Evolutionary conservation across 2,797 vertebrate species (phyloP).

Genomic region (Catostomus latipinnis): DNA sequence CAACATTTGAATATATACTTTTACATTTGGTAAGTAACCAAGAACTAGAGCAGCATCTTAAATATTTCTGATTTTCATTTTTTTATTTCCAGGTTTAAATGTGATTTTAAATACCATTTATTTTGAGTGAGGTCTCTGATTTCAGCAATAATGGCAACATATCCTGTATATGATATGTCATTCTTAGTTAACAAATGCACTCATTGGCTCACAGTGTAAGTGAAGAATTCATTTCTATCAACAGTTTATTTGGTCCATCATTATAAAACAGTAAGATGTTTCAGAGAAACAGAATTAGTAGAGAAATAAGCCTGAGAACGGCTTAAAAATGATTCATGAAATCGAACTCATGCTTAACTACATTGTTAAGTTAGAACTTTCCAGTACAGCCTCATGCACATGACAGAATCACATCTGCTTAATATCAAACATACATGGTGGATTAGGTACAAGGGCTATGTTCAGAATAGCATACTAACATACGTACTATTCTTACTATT

Average conservation of each 20-base stretch:
- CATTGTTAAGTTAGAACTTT: slow-evolving; percentile 29
- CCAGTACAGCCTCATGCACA: slow-evolving; percentile 24
- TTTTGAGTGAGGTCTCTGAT: too few species aligned
- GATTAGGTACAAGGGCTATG: background rate
- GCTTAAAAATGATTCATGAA: background rate
- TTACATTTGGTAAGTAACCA: too few species aligned
- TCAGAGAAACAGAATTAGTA: background rate
- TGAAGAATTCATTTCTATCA: background rate
- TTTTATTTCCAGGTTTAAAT: too few species aligned
- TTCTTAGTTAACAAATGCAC: background rate
- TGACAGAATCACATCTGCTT: background rate
- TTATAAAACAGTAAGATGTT: background rate
- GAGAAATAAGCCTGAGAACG: background rate
- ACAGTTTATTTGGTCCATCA: slow-evolving; percentile 9
- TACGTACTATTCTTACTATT: background rate
- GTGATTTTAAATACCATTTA: too few species aligned
- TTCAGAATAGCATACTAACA: slow-evolving; percentile 32
- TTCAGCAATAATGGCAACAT: background rate
- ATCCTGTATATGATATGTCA: background rate
- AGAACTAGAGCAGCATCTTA: too few species aligned
- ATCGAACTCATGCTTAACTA: background rate
- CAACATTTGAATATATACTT: too few species aligned
- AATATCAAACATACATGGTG: background rate
- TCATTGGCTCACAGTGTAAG: background rate
- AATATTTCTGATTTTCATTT: too few species aligned